phyloP scores from a whole-genome alignment of 2,888 invertebrate species.

The Drosophila mercatorum region DNA sequence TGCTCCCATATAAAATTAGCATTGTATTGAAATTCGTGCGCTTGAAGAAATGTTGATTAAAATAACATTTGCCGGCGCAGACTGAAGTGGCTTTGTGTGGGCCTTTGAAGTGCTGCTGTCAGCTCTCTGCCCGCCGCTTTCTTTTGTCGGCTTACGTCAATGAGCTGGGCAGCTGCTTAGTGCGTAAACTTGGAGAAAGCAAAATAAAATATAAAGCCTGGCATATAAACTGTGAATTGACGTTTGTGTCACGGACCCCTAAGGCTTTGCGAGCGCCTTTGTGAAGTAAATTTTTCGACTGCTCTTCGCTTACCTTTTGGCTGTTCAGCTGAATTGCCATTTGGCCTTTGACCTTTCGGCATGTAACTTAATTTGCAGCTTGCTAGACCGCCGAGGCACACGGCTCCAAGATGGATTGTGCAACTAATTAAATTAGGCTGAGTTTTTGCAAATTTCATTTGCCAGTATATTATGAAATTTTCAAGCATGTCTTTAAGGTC shows the following conservation, averaged over 20 bases:
- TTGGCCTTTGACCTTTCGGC: constrained; percentile 17
- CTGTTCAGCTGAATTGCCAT: background rate
- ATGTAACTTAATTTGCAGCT: constrained; percentile 45
- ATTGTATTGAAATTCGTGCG: constrained; percentile 29
- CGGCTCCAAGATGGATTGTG: constrained; percentile 59
- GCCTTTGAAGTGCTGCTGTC: constrained; percentile 58
- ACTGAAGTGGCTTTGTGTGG: constrained; percentile 47
- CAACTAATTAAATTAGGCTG: constrained; percentile 64
- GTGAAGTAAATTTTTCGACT: constrained; percentile 14
- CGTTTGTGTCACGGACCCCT: constrained; percentile 26
- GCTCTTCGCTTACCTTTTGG: constrained; percentile 34
- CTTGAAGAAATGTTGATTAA: constrained; percentile 55
- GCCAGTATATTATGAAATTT: constrained; percentile 43
- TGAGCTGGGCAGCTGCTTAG: constrained; percentile 3
- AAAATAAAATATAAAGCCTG: background rate
- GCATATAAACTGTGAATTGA: constrained; percentile 25
- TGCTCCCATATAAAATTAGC: background rate
- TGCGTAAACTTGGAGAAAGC: background rate
- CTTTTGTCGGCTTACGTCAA: background rate
- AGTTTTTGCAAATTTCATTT: constrained; percentile 58
- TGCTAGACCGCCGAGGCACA: constrained; percentile 19
- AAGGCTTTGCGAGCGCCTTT: constrained; percentile 12
- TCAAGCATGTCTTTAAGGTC: constrained; percentile 39
- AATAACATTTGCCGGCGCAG: constrained; percentile 29
- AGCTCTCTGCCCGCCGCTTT: background rate